A percentile compares a stretch with the other conserved stretches of the same genome.
These are phyloP conservation scores for Lemur catta DNA, from an alignment of 2,797 vertebrate species.

Conservation along the genomic window DNA sequence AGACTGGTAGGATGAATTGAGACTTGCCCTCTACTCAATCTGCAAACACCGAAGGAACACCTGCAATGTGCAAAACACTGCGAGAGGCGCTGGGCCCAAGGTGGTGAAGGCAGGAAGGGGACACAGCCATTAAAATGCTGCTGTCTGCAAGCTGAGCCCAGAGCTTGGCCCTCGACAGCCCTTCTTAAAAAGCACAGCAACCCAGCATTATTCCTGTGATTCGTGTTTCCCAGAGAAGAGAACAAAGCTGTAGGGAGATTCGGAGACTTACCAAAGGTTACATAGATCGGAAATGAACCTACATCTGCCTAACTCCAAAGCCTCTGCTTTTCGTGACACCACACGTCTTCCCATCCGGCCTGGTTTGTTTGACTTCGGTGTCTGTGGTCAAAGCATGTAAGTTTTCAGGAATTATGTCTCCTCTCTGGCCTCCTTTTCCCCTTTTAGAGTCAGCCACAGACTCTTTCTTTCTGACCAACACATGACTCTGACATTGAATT, in stretches of 20 bases:
- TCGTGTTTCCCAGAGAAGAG: neutral
- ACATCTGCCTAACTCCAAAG: neutral
- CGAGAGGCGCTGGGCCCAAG: neutral
- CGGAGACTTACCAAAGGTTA: neutral
- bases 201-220: neutral
- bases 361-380: neutral
- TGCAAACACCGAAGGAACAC: neutral
- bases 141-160: neutral
- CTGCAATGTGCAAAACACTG: neutral
- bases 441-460: neutral
- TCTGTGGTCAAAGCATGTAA: neutral
- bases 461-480: neutral
- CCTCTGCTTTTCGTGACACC: rapidly evolving
- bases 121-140: rapidly evolving
- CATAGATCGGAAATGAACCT: neutral
- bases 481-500: neutral
- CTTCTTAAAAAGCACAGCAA: neutral
- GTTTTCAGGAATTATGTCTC: neutral
- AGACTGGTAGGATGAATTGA: neutral
- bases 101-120: neutral
- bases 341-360: neutral
- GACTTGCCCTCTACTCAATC: neutral
- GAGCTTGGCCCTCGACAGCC: neutral
- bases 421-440: neutral
- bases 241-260: neutral